Percentiles rank a stretch among this genome's conserved stretches.
Evolutionary conservation across 2,888 invertebrate species (phyloP).

Genomic region (Netelia melanura): DNA sequence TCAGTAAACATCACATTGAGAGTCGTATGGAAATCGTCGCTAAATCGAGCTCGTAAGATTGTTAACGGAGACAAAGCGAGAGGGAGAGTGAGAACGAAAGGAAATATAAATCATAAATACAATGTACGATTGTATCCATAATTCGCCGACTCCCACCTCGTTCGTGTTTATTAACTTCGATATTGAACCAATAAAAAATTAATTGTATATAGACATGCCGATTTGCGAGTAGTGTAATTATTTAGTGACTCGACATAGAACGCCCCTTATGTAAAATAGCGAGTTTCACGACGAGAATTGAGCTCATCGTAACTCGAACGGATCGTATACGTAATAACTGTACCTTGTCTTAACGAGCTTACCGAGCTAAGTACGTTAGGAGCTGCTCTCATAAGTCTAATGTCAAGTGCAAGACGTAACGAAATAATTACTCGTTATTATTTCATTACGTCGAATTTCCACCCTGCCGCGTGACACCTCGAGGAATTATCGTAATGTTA

Average conservation of each 20-base stretch:
- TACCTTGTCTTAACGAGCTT: slow-evolving; percentile 60
- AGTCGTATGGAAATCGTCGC: not conserved
- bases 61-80: not conserved
- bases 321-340: slow-evolving; percentile 23
- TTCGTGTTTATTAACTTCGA: too few relatives aligned
- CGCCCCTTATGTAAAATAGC: slow-evolving; percentile 54
- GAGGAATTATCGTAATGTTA: too few relatives aligned
- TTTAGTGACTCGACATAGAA: slow-evolving; percentile 20
- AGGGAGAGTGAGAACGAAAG: not conserved
- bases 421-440: slow-evolving; percentile 10
- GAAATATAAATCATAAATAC: too few relatives aligned
- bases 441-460: not conserved
- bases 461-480: too few relatives aligned
- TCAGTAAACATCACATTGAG: not conserved
- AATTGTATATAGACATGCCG: slow-evolving; percentile 17
- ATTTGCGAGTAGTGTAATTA: slow-evolving; percentile 35
- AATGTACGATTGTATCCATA: too few relatives aligned
- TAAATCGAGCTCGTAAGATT: not conserved
- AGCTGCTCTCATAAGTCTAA: slow-evolving; percentile 58
- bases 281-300: slow-evolving; percentile 61
- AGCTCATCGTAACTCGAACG: slow-evolving; percentile 32
- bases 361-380: slow-evolving; percentile 57
- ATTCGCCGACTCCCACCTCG: too few relatives aligned
- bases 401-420: slow-evolving; percentile 47
- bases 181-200: too few relatives aligned